Evolutionary conservation across 2,888 invertebrate species (phyloP).

Genomic region (Chloroclysta siterata): DNA sequence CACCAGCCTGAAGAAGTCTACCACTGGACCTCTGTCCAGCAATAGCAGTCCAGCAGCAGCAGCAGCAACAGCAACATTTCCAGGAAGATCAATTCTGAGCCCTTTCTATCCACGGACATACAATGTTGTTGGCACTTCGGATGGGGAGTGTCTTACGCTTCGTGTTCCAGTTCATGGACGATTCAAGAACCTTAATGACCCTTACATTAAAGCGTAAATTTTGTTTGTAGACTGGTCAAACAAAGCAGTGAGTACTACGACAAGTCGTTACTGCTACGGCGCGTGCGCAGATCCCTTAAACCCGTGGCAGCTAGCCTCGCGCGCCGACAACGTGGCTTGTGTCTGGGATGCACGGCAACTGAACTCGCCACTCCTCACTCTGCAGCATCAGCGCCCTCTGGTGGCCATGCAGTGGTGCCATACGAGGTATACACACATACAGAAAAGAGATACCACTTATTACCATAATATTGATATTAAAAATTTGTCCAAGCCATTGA

Average conservation of each 20-base stretch:
- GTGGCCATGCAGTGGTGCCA: slow-evolving; percentile 95
- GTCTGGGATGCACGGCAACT: slow-evolving; percentile 96
- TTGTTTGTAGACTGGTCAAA: slow-evolving; percentile 85
- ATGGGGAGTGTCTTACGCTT: no score
- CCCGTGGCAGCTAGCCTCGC: slow-evolving; percentile 93
- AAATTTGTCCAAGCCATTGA: neutral
- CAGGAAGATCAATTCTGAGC: no score
- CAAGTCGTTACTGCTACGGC: slow-evolving; percentile 93
- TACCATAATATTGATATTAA: neutral
- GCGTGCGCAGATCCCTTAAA: slow-evolving; percentile 91
- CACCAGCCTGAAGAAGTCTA: no score
- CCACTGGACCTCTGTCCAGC: no score
- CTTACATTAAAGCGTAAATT: neutral
- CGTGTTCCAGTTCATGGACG: no score
- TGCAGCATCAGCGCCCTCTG: slow-evolving; percentile 88
- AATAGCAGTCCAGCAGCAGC: no score
- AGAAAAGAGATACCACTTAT: no score
- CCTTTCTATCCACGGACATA: no score
- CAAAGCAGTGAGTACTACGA: slow-evolving; percentile 87
- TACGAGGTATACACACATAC: slow-evolving; percentile 73
- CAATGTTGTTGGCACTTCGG: no score
- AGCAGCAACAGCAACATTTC: no score
- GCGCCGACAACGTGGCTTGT: slow-evolving; percentile 91
- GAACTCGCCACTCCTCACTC: slow-evolving; percentile 91
- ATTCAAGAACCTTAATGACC: no score